Evolutionary conservation across 2,888 invertebrate species (phyloP).

Genomic region (Notodonta ziczac): DNA sequence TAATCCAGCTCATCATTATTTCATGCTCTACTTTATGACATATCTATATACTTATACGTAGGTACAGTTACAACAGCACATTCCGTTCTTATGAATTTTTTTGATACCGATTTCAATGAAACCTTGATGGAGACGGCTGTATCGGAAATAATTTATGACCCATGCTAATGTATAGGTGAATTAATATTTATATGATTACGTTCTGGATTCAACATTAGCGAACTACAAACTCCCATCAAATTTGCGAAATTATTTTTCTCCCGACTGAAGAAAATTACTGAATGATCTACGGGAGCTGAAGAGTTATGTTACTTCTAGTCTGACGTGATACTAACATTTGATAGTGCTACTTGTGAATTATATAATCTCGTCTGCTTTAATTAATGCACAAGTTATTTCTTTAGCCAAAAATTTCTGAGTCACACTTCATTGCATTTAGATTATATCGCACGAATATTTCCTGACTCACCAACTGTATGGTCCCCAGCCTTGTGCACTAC

Average conservation of each 20-base stretch:
- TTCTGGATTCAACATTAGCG: too few species aligned
- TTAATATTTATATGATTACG: neutral
- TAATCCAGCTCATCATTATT: constrained; percentile 31
- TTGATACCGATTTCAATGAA: neutral
- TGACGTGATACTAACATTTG: too few species aligned
- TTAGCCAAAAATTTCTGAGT: too few species aligned
- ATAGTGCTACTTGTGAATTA: too few species aligned
- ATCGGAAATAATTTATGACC: neutral
- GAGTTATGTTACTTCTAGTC: too few species aligned
- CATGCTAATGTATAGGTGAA: neutral
- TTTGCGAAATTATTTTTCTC: neutral
- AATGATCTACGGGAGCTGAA: too few species aligned
- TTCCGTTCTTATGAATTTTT: neutral
- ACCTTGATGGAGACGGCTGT: neutral
- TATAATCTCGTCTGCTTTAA: too few species aligned
- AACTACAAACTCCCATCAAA: neutral
- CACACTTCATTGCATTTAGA: too few species aligned
- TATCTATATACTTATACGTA: neutral
- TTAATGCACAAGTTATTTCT: too few species aligned
- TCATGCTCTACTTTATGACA: constrained; percentile 25
- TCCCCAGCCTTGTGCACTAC: too few species aligned
- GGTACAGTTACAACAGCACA: neutral
- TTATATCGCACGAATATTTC: too few species aligned
- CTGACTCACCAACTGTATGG: too few species aligned
- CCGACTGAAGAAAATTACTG: neutral